A percentile compares a stretch with the other conserved stretches of the same genome.
Evolutionary conservation across 2,113 vertebrate species (phyloP).

Genomic region (Carassius gibelio): DNA sequence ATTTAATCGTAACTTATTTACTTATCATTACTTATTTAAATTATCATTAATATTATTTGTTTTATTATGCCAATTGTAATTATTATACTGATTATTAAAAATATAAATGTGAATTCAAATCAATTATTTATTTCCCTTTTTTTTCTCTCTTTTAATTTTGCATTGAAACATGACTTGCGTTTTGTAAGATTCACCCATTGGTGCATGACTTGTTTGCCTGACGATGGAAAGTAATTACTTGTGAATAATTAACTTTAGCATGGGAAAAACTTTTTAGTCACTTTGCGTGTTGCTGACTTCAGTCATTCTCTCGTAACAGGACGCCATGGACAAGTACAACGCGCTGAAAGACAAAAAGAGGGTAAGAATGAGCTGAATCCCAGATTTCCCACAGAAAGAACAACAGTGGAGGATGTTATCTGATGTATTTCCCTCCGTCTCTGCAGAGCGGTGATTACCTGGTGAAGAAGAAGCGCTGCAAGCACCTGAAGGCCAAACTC

Average conservation of each 20-base stretch:
- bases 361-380: slow-evolving; percentile 59
- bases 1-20: too few relatives aligned
- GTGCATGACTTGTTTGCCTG: background rate
- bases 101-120: too few relatives aligned
- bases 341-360: slow-evolving; percentile 75
- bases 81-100: too few relatives aligned
- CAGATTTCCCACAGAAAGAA: background rate
- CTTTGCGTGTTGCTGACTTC: slow-evolving; percentile 18
- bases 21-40: too few relatives aligned
- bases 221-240: background rate
- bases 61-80: too few relatives aligned
- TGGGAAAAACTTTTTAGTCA: slow-evolving; percentile 3
- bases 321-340: slow-evolving; percentile 78
- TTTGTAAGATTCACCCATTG: background rate
- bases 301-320: slow-evolving; percentile 65
- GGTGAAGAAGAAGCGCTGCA: slow-evolving; percentile 81
- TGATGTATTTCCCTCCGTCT: background rate
- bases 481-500: slow-evolving; percentile 85
- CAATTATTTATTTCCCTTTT: too few relatives aligned
- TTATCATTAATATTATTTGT: too few relatives aligned
- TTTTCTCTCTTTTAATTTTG: background rate
- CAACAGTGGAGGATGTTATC: background rate
- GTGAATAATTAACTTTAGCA: background rate
- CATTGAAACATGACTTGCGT: background rate
- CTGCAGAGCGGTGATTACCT: slow-evolving; percentile 80